Conservation (phyloP, 37 sponge, comb jelly and placozoan species). For the Tethya wilhelma region DNA sequence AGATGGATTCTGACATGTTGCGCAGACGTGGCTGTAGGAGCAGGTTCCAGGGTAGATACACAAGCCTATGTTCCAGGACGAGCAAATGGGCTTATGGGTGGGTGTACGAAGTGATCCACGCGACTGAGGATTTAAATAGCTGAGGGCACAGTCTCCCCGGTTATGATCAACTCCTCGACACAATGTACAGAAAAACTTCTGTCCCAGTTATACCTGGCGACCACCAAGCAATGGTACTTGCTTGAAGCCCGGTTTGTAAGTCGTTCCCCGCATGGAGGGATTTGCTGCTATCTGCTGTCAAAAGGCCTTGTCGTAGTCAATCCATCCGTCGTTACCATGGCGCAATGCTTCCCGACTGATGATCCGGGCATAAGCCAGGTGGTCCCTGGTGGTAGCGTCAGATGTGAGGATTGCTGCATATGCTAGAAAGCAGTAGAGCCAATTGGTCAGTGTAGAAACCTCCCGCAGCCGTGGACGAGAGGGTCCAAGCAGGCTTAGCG, state of each 20-base stretch:
- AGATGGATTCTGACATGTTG: not conserved
- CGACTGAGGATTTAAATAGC: not conserved
- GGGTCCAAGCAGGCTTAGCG: no score
- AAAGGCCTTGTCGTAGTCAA: constrained; percentile 1
- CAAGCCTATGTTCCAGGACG: constrained; percentile 2
- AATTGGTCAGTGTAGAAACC: no score
- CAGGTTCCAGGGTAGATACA: constrained; percentile 3
- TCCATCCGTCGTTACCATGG: no score
- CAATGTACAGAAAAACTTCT: not conserved
- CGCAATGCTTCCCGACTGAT: no score
- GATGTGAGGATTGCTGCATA: no score
- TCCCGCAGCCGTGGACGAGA: no score
- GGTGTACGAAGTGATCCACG: no score
- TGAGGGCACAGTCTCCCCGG: not conserved
- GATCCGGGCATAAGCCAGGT: no score
- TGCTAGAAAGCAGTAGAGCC: no score
- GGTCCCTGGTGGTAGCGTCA: no score
- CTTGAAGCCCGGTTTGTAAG: not conserved
- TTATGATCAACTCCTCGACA: not conserved
- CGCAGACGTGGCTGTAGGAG: constrained; percentile 14
- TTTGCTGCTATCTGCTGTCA: not conserved
- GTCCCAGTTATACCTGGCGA: not conserved
- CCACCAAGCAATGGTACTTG: no score
- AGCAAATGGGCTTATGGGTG: not conserved
- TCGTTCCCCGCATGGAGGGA: not conserved